These are phyloP conservation scores for Stichopus horrens DNA, from an alignment of 53 echinoderm and acorn worm species.

Conservation along the genomic window DNA sequence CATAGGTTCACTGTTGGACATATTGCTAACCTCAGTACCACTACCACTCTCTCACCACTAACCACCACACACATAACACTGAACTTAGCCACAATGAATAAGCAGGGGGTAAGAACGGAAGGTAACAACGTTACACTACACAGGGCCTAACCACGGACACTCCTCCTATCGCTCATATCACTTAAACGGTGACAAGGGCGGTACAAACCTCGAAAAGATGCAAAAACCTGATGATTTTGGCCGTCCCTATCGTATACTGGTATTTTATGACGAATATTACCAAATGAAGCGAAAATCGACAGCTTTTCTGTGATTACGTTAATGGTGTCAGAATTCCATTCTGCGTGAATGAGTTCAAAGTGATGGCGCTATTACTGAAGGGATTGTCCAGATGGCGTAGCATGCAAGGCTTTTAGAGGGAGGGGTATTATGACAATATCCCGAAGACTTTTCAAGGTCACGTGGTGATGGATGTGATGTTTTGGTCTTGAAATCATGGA, in stretches of 20 bases:
- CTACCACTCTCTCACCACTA: too few relatives aligned
- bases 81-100: too few relatives aligned
- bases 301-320: background rate
- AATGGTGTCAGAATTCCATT: background rate
- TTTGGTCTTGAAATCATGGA: too few relatives aligned
- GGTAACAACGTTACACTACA: background rate
- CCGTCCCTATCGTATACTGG: background rate
- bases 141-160: background rate
- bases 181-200: background rate
- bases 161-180: background rate
- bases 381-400: too few relatives aligned
- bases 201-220: constrained; percentile 21
- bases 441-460: too few relatives aligned
- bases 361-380: background rate
- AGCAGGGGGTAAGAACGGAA: too few relatives aligned
- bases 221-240: constrained; percentile 2
- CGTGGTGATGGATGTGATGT: too few relatives aligned
- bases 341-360: background rate
- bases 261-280: background rate
- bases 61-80: too few relatives aligned
- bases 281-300: background rate
- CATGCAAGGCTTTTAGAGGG: too few relatives aligned
- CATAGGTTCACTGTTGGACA: too few relatives aligned
- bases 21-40: too few relatives aligned
- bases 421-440: too few relatives aligned